Percentiles rank a stretch among this genome's conserved stretches.
These are phyloP conservation scores for Ormia ochracea DNA, from an alignment of 2,888 invertebrate genomes.

Conservation along the genomic window DNA sequence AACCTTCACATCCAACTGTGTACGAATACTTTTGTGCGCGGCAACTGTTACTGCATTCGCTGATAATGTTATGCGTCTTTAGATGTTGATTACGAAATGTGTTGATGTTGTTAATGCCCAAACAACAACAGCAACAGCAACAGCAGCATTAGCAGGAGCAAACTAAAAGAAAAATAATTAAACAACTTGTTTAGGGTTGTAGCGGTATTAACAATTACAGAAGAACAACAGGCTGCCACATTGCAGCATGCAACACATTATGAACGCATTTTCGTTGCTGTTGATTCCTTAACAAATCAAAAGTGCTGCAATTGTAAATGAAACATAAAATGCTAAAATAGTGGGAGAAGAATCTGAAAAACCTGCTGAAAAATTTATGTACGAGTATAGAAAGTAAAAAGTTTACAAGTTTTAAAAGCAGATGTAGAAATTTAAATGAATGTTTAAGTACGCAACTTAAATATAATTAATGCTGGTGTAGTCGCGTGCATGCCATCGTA, in stretches of 20 bases:
- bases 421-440: slow-evolving; percentile 33
- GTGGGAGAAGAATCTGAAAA: neutral
- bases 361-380: neutral
- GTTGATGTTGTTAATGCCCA: slow-evolving; percentile 11
- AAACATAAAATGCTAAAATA: slow-evolving; percentile 14
- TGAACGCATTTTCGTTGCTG: slow-evolving; percentile 1
- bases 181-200: slow-evolving; percentile 38
- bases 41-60: neutral
- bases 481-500: neutral
- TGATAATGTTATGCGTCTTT: slow-evolving; percentile 31
- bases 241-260: slow-evolving; percentile 28
- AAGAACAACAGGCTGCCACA: slow-evolving; percentile 17
- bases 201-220: slow-evolving; percentile 18
- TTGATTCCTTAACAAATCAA: neutral
- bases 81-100: slow-evolving; percentile 5
- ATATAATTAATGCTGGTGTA: neutral
- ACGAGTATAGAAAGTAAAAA: too few species aligned
- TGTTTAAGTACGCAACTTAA: neutral
- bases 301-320: slow-evolving; percentile 6
- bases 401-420: slow-evolving; percentile 26
- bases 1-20: neutral
- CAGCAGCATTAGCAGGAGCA: neutral
- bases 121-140: slow-evolving; percentile 5
- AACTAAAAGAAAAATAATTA: neutral
- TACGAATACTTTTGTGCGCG: neutral